Conservation (phyloP, 2,888 invertebrate genomes). For the Aromia moschata region DNA sequence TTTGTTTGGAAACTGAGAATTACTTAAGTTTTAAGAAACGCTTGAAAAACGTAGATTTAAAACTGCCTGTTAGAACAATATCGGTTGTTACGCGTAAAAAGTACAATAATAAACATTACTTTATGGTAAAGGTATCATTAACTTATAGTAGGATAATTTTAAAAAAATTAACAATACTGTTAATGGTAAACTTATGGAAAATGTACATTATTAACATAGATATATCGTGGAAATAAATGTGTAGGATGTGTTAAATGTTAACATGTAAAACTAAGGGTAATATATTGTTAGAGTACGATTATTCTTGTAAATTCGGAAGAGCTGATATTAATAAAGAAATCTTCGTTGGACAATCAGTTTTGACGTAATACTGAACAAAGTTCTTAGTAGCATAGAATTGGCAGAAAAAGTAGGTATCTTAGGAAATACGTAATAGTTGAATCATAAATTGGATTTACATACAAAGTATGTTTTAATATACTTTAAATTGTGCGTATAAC, state of each 20-base stretch:
- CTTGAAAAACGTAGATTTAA: conserved; percentile 34
- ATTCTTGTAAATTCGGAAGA: conserved; percentile 8
- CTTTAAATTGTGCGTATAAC: too few species aligned
- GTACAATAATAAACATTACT: conserved; percentile 38
- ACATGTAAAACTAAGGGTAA: too few species aligned
- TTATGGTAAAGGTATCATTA: conserved; percentile 3
- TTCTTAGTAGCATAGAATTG: too few species aligned
- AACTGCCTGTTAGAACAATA: conserved; percentile 51
- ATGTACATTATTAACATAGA: conserved; percentile 8
- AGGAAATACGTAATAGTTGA: too few species aligned
- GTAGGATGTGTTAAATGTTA: conserved; percentile 5
- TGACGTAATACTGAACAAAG: too few species aligned
- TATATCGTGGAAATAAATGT: conserved; percentile 15
- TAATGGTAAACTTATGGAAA: conserved; percentile 14
- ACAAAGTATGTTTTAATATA: too few species aligned
- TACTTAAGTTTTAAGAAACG: conserved; percentile 21
- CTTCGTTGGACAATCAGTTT: conserved; percentile 25
- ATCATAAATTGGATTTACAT: too few species aligned
- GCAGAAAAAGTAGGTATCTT: too few species aligned
- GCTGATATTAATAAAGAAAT: conserved; percentile 26
- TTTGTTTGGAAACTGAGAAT: conserved; percentile 14
- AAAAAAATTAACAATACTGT: conserved; percentile 9
- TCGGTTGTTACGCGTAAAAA: conserved; percentile 40
- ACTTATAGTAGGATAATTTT: too few species aligned
- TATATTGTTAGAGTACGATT: too few species aligned